Percentiles rank a stretch among this genome's conserved stretches.
Conservation (phyloP, 2,888 invertebrate genomes). For the Archaeoteleia sp. region DNA sequence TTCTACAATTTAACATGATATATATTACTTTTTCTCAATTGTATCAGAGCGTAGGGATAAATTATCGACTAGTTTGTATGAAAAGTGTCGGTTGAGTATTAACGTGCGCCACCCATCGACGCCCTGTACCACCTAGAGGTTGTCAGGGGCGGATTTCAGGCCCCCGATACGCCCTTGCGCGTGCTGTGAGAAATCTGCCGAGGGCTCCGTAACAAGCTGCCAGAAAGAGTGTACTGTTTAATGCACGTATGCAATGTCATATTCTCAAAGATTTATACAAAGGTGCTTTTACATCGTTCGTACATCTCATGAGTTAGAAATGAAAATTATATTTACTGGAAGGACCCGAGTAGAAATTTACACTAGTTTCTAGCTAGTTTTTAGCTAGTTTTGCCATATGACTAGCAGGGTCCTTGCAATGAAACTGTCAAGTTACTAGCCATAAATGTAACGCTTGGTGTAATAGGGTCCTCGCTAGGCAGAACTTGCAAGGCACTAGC, state of each 20-base stretch:
- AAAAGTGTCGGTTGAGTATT: conserved; percentile 48
- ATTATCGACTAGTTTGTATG: conserved; percentile 41
- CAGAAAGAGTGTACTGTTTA: conserved; percentile 33
- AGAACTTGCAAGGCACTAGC: too few species aligned
- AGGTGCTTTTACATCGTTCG: not conserved
- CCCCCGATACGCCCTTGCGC: conserved; percentile 70
- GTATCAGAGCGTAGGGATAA: conserved; percentile 39
- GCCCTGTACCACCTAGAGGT: conserved; percentile 74
- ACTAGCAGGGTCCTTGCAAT: too few species aligned
- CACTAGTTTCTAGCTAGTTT: too few species aligned
- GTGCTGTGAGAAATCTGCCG: conserved; percentile 65
- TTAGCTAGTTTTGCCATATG: too few species aligned
- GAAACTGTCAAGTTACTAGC: too few species aligned
- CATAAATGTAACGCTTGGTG: too few species aligned
- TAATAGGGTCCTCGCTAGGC: too few species aligned
- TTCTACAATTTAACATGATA: too few species aligned
- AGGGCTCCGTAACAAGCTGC: conserved; percentile 49
- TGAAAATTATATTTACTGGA: too few species aligned
- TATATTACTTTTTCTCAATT: conserved; percentile 14
- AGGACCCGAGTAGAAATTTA: too few species aligned
- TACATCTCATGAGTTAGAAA: not conserved
- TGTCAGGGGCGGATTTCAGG: conserved; percentile 70
- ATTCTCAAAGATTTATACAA: not conserved
- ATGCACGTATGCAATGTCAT: conserved; percentile 1
- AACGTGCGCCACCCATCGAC: conserved; percentile 70